Conservation (phyloP, 2,888 invertebrate species). For the Parnassius smintheus region DNA sequence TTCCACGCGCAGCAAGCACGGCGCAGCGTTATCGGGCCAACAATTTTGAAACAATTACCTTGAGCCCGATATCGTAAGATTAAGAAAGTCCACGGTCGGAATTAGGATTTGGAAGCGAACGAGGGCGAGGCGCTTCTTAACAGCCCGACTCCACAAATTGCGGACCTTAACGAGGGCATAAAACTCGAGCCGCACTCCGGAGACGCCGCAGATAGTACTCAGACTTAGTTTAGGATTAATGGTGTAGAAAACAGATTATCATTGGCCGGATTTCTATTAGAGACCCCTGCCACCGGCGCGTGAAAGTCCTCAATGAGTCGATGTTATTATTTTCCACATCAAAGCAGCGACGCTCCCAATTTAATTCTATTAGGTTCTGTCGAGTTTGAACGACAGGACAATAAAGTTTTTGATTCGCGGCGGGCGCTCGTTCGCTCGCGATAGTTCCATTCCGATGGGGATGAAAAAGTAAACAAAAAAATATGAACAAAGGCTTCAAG, state of each 20-base stretch:
- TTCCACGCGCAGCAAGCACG: neutral
- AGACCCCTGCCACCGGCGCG: conserved; percentile 79
- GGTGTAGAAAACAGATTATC: conserved; percentile 83
- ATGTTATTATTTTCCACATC: conserved; percentile 81
- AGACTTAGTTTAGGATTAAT: conserved; percentile 82
- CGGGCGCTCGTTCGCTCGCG: conserved; percentile 17
- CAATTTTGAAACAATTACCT: conserved; percentile 81
- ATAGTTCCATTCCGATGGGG: conserved; percentile 18
- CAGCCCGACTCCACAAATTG: conserved; percentile 80
- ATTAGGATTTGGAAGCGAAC: conserved; percentile 72
- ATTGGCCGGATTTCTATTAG: conserved; percentile 80
- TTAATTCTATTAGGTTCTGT: conserved; percentile 80
- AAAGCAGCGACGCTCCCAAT: conserved; percentile 74
- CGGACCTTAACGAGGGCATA: conserved; percentile 80
- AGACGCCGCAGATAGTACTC: conserved; percentile 78
- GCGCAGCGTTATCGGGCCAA: conserved; percentile 48
- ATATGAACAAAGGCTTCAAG: too few species aligned
- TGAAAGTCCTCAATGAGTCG: conserved; percentile 70
- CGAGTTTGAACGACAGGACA: conserved; percentile 76
- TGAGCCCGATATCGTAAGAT: conserved; percentile 77
- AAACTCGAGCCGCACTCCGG: conserved; percentile 75
- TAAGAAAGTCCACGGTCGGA: conserved; percentile 78
- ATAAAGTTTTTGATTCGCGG: conserved; percentile 67
- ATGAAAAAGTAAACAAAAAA: conserved; percentile 10
- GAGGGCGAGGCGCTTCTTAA: conserved; percentile 69